Base-by-base conservation (phyloP, 2,888 invertebrate species). In the Cylindroiulus punctatus region DNA sequence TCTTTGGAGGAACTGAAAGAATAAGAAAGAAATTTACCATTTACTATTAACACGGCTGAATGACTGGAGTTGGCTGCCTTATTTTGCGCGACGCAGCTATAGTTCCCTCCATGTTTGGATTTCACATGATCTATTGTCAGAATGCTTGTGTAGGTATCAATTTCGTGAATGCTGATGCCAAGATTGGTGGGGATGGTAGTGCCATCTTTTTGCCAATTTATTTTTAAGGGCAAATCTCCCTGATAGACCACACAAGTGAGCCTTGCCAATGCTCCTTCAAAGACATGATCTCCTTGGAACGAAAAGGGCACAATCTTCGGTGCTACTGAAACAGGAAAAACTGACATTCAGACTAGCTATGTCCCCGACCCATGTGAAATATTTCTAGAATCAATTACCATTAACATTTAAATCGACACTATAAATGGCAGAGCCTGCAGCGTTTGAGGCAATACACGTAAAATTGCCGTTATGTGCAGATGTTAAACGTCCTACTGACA, bases 121-220 rank as follows among this genome's bases (percentile, higher is more conserved):
- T n/a, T 10, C 12, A 85, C 85, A 22, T 81, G 76, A 26, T 85
- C 85, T 30, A 85, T 85, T 36, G 85, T 85, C 17, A 85, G 22
- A 8, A 85, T 36, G 40, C 81, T 85, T 19, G 85, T 85, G 81
- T 40, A 85, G 22, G 81, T 81, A 36, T 85, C 85, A 12, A 85
- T 42, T 40, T n/a, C 36, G 8, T 22, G 85, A 42, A 86, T 81
- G 81, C 47, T 82, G 17, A 82, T 42, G 8, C 47, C 82, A 26
- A 47, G 19, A n/a, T 81, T 47, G 8, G 14, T 19, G 4, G 42
- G 8, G 4, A 82, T 42, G 36, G 3, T 26, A 30, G 10, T 36
- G 81, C 93, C 93, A 90, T 95, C 94, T 88, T 95, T 93, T 88
- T 93, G 93, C 95, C 95, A 95, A 87, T 93, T 92, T 89, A 95